A percentile compares a stretch with the other conserved stretches of the same genome.
Conservation (phyloP, 2,888 invertebrate genomes). For the Platycnemis pennipes region DNA sequence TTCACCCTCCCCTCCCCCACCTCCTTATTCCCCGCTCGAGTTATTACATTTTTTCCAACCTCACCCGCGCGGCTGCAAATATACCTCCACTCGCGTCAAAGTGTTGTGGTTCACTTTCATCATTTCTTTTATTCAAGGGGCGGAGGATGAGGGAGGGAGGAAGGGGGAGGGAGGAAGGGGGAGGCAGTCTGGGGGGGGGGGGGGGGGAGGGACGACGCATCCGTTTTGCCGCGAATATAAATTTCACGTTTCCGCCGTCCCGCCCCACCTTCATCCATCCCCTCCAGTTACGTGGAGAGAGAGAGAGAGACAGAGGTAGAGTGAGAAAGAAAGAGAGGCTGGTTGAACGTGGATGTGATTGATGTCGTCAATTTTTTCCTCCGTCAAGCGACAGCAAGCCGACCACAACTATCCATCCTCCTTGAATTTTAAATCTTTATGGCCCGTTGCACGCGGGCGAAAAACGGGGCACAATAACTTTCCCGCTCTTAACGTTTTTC, state of each 20-base stretch:
- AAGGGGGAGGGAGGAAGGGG: too few relatives aligned
- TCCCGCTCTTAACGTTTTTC: neutral
- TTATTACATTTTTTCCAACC: neutral
- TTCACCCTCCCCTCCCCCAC: neutral
- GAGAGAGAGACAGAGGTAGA: too few relatives aligned
- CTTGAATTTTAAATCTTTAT: conserved; percentile 25
- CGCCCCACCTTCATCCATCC: too few relatives aligned
- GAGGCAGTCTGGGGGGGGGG: too few relatives aligned
- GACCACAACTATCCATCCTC: neutral
- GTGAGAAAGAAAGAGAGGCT: too few relatives aligned
- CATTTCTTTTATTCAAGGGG: conserved; percentile 7
- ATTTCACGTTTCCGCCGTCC: neutral
- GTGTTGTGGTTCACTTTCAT: conserved; percentile 26
- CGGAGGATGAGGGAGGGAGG: too few relatives aligned
- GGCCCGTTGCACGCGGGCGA: neutral
- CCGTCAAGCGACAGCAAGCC: conserved; percentile 4
- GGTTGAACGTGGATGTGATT: too few relatives aligned
- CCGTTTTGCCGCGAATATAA: neutral
- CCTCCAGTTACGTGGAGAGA: too few relatives aligned
- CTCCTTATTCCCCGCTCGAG: neutral
- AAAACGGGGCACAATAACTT: neutral
- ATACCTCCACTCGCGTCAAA: neutral
- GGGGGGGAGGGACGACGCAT: neutral
- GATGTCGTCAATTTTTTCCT: conserved; percentile 8
- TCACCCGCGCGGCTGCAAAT: neutral